Percentiles rank a stretch among this genome's conserved stretches.
phyloP scores from a whole-genome alignment of 92 coral and sea anemone species.

The Desmophyllum pertusum region DNA sequence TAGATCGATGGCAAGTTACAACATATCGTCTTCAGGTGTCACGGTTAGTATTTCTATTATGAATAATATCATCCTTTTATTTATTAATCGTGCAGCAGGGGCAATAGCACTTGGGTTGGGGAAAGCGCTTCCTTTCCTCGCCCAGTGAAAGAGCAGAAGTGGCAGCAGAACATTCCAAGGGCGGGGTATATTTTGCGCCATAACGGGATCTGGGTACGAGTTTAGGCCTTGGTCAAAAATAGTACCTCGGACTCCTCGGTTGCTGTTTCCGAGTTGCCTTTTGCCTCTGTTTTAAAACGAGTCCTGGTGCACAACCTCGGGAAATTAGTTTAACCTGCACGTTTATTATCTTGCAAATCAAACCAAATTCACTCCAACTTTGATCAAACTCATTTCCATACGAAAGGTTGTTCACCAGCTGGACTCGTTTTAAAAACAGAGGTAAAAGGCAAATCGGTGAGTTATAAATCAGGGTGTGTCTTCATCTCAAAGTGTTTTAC shows the following conservation, averaged over 20 bases:
- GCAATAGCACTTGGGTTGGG: background rate
- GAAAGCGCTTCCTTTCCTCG: background rate
- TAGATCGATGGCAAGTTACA: conserved; percentile 37
- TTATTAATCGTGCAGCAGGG: background rate
- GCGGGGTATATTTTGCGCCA: background rate
- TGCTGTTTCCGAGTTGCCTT: too few species aligned
- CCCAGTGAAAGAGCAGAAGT: background rate
- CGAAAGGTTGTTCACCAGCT: too few species aligned
- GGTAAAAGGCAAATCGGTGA: too few species aligned
- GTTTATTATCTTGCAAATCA: too few species aligned
- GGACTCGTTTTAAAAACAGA: too few species aligned
- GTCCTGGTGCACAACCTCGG: too few species aligned
- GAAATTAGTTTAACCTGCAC: too few species aligned
- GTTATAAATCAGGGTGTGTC: background rate
- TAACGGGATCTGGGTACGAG: background rate
- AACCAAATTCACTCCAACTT: too few species aligned
- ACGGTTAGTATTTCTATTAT: conserved; percentile 33
- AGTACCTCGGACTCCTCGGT: too few species aligned
- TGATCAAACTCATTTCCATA: too few species aligned
- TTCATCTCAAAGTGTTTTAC: background rate
- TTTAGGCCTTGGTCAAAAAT: background rate
- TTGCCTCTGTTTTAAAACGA: too few species aligned
- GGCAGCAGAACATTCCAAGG: background rate
- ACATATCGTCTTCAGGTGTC: conserved; percentile 39
- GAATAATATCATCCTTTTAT: background rate